Evolutionary conservation across 2,888 invertebrate genomes (phyloP), one percentile per base, ranked within the genome.

Genomic region (Hemicrepidius hirtus): DNA sequence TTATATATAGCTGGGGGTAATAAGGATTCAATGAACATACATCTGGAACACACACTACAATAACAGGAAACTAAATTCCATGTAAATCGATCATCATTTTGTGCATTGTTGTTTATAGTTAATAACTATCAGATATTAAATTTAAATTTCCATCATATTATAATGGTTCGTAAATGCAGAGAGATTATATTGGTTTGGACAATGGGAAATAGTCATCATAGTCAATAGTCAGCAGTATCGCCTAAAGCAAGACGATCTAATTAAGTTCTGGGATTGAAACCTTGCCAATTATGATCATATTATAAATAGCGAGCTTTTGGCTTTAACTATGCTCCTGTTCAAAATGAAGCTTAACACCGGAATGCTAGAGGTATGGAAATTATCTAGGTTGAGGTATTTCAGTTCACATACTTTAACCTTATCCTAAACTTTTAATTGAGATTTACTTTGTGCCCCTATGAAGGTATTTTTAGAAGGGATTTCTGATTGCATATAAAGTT

Each of bases 151-250:
- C 46, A 18, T 46, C 53, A 53, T 16, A n/a, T 53, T 24, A 53
- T 53, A 13, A n/a, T 50, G 2, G 18, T 18, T 7, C 28, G 13
- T 53, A 3, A 3, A 53, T 24, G 50, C n/a, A 50, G 50, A 24
- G n/a, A 24, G 53, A 53, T 53, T 53, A 53, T 53, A 53, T n/a
- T 13, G 32, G 32, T 53, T 44, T 9, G 53, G 53, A 53, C 53
- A 53, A 53, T 53, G 53, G 53, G 53, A 53, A 53, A 53, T 53
- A 21, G 53, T 53, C 53, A 53, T 53, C 24, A n/a, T n/a, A n/a
- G n/a, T n/a, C n/a, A n/a, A n/a, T 24, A 32, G 53, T 53, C 53
- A 53, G 13, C 28, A 9, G 28, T 24, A 21, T 32, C 24, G 53
- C 53, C 53, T n/a, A 28, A 53, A 21, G 53, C 53, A 13, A 53